Evolutionary conservation across 1,140 invertebrate species (phyloP).

Genomic region (Melitaea cinxia): DNA sequence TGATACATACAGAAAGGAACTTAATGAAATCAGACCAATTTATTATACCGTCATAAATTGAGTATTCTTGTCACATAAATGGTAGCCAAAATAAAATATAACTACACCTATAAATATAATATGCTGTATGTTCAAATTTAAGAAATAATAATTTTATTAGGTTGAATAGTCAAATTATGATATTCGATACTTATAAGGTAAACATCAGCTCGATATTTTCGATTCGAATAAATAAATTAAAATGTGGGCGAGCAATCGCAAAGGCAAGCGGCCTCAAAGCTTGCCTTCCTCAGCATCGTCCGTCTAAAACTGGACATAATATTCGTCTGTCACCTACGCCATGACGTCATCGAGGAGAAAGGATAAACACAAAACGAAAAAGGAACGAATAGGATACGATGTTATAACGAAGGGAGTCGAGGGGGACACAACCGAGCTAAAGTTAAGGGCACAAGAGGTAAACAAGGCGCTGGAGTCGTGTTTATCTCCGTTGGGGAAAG

Average conservation of each 20-base stretch:
- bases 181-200: slow-evolving; percentile 5
- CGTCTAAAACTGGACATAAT: slow-evolving; percentile 46
- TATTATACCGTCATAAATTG: no score
- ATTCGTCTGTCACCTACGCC: slow-evolving; percentile 54
- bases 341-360: slow-evolving; percentile 45
- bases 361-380: slow-evolving; percentile 2
- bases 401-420: slow-evolving; percentile 24
- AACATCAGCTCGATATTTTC: background rate
- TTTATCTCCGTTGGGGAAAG: slow-evolving; percentile 40
- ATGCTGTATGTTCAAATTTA: no score
- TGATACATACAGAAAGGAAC: no score
- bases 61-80: no score
- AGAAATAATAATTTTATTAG: background rate
- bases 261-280: slow-evolving; percentile 53
- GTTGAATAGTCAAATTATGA: background rate
- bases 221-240: slow-evolving; percentile 8
- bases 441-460: slow-evolving; percentile 39
- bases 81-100: no score
- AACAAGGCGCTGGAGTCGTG: slow-evolving; percentile 47
- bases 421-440: slow-evolving; percentile 23
- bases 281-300: slow-evolving; percentile 66
- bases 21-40: no score
- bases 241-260: slow-evolving; percentile 74
- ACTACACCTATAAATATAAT: no score
- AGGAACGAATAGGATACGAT: background rate